Evolutionary conservation across 2,797 vertebrate genomes (phyloP), one percentile per base, ranked within the genome.

Genomic region (Rhabdomys pumilio): DNA sequence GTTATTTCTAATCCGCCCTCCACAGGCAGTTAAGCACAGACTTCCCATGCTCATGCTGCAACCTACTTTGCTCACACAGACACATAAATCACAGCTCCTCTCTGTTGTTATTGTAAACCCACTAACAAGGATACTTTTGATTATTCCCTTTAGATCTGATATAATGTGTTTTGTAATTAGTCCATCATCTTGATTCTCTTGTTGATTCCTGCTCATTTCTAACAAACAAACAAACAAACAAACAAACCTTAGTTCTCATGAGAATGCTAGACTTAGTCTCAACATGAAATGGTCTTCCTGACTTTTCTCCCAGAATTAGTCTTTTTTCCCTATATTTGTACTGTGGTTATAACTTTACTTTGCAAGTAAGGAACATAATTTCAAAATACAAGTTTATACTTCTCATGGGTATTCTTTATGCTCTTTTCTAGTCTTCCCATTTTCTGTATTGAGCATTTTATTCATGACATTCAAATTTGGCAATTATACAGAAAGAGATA

Each of bases 1-100:
- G 44, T 95, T 82, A 75, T 84, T 97, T 93, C 73, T 86, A 94
- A 96, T 86, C 63, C 76, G 63, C 90, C 92, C 29, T 97, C 94
- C 41, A 81, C 79, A 92, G 92, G 10, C 57, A 92, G 75, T 95
- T 95, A 90, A 91, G 93, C 63, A 79, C 82, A 81, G 93, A 86
- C 77, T 89, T 97, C 77, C 67, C 47, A 76, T 77, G 90, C 55
- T 96, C 96, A 73, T 73, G 53, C 72, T 89, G 65, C 53, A 94
- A 94, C 76, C 72, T 67, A 72, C 79, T 95, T 95, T 96, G 44
- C 53, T 96, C 61, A 89, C 50, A 81, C 61, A 93, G 76, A 89
- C 84, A 92, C 82, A 84, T 41, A 96, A 92, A 82, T 82, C 93
- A 63, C 65, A 95, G 55, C 24, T 91, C 44, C 77, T 95, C 69